phyloP scores from a whole-genome alignment of 1,140 invertebrate genomes.

The Cataglyphis hispanica region DNA sequence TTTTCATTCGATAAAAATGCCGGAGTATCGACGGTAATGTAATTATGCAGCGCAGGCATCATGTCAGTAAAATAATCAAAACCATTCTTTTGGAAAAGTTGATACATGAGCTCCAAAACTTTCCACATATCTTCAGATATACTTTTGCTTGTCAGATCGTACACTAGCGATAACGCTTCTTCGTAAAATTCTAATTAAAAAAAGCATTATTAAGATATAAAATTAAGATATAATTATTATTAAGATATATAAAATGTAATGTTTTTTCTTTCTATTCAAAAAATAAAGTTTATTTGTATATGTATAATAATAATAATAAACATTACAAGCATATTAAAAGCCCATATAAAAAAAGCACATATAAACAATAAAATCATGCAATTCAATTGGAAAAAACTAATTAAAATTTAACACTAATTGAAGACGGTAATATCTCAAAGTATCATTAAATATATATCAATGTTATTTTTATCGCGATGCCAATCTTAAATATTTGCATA shows the following conservation, averaged over 20 bases:
- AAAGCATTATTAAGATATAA: not conserved
- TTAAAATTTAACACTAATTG: too few species aligned
- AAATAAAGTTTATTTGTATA: slow-evolving; percentile 10
- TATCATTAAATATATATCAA: not conserved
- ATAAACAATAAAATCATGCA: not conserved
- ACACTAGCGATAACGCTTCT: slow-evolving; percentile 97
- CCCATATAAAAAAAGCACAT: too few species aligned
- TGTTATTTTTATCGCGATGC: not conserved
- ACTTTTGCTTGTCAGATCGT: slow-evolving; percentile 95
- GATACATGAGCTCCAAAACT: slow-evolving; percentile 95
- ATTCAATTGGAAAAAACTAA: not conserved
- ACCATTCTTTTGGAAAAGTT: slow-evolving; percentile 97
- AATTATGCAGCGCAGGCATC: slow-evolving; percentile 99
- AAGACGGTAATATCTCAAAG: too few species aligned
- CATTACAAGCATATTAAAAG: not conserved
- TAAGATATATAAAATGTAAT: not conserved
- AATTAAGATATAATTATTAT: not conserved
- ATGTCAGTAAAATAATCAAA: slow-evolving; percentile 99
- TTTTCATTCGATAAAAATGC: slow-evolving; percentile 97
- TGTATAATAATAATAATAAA: not conserved
- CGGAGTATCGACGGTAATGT: slow-evolving; percentile 97
- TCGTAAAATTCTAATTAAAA: slow-evolving; percentile 96
- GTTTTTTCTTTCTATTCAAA: too few species aligned
- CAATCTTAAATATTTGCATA: not conserved
- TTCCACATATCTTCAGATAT: slow-evolving; percentile 99